phyloP scores from a whole-genome alignment of 2,113 vertebrate genomes.

The Blennius ocellaris region DNA sequence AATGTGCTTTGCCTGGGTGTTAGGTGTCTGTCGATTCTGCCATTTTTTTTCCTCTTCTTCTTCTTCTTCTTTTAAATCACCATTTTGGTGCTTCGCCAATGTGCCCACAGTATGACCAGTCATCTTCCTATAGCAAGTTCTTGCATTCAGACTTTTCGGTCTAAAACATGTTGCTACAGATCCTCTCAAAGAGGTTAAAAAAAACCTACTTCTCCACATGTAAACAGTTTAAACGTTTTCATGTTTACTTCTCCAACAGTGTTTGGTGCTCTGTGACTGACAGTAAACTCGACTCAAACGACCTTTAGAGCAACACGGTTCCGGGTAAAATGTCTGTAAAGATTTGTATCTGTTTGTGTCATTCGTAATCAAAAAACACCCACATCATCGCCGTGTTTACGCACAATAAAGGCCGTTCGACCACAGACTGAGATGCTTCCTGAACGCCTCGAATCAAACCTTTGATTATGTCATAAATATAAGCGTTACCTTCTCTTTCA shows the following conservation, averaged over 20 bases:
- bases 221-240: conserved; percentile 32
- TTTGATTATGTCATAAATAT: conserved; percentile 8
- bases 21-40: not conserved
- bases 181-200: conserved; percentile 5
- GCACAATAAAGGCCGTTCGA: not conserved
- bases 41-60: too few relatives aligned
- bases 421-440: not conserved
- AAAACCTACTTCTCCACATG: conserved; percentile 1
- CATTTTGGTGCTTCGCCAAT: conserved; percentile 13
- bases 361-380: conserved; percentile 25
- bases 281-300: conserved; percentile 17
- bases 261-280: conserved; percentile 22
- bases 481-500: not conserved
- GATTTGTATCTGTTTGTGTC: not conserved
- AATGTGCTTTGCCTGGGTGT: conserved; percentile 18
- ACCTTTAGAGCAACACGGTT: conserved; percentile 14
- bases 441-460: conserved; percentile 13
- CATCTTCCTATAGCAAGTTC: not conserved
- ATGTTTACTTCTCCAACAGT: conserved; percentile 25
- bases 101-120: not conserved
- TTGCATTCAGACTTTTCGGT: too few relatives aligned
- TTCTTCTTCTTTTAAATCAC: not conserved
- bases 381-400: too few relatives aligned
- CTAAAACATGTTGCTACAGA: too few relatives aligned
- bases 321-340: conserved; percentile 13